Evolutionary conservation across 2,797 vertebrate species (phyloP).

Genomic region (Lemur catta): DNA sequence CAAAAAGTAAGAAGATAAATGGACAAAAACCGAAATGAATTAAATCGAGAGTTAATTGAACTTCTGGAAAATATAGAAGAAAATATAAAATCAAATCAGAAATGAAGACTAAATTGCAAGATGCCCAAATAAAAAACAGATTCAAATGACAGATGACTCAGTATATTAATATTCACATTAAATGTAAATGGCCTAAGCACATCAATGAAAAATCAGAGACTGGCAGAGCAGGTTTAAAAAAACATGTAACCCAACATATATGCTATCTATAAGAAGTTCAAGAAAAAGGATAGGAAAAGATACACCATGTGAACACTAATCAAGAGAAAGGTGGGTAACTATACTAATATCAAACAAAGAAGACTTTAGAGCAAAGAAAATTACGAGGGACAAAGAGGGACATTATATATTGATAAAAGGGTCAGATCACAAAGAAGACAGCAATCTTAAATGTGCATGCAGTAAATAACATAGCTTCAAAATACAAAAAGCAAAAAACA

Average conservation of each 20-base stretch:
- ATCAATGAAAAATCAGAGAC: not conserved
- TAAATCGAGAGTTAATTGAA: not conserved
- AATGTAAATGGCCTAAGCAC: not conserved
- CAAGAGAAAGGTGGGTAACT: not conserved
- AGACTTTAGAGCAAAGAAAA: not conserved
- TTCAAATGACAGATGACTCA: not conserved
- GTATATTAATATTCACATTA: not conserved
- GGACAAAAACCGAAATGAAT: not conserved
- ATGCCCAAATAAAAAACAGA: not conserved
- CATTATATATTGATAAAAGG: not conserved
- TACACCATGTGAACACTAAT: not conserved
- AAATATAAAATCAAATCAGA: not conserved
- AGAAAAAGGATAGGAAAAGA: not conserved
- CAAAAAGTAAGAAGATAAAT: not conserved
- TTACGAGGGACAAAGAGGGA: not conserved
- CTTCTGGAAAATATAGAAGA: not conserved
- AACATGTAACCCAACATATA: not conserved
- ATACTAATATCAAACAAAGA: not conserved
- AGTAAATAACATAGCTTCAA: not conserved
- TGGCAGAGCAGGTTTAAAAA: not conserved
- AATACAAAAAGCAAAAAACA: not conserved
- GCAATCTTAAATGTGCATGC: not conserved
- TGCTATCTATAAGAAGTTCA: not conserved
- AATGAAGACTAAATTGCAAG: not conserved
- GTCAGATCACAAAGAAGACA: not conserved